Base-by-base conservation (phyloP, 2,113 vertebrate species). In the Oncorhynchus mykiss region DNA sequence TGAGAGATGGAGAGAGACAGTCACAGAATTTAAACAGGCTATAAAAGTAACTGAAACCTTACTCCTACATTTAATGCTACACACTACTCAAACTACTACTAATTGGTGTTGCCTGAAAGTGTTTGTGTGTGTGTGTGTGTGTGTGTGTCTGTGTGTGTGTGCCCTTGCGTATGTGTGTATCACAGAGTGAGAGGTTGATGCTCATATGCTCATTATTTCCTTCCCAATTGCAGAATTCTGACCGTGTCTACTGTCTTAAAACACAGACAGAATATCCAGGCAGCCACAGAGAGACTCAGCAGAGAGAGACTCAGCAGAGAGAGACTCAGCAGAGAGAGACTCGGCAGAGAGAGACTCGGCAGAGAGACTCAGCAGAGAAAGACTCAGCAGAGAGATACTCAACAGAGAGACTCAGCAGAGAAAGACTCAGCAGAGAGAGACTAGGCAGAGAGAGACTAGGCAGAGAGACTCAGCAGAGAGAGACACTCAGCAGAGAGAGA, bases 101-200 rank as follows among this genome's bases (percentile, higher is more conserved):
- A 16, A 18, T 54, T 13, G 16, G 51, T 16, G 51, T 45, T 54
- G 14, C 14, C 18, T 54, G 13, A 45, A 18, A 13, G 51, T 22
- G 39, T 27, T 1, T 22, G 69, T 31, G 48, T 54, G 39, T 54
- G 70, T 70, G 11, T 18, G 16, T 31, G 29, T 34, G 45, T 70
- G 39, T 70, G 68, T 70, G 68, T 70, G 70, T 79, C 78, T 82
- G 71, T 70, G 39, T 48, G 48, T 49, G 70, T 25, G n/a, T 73
- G 68, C 64, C 67, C 20, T 2, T 65, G 60, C n/a, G 14, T 71
- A 24, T 51, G 22, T 71, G 14, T 49, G 16, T 31, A 22, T 71
- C 31, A 54, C 49, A 54, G 16, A 54, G 45, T 67, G 25, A 31
- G 12, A 67, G 66, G 4, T 18, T 67, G 27, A 27, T 27, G 25